phyloP scores from a whole-genome alignment of 2,888 invertebrate species.

The Lithophane ornitopus region DNA sequence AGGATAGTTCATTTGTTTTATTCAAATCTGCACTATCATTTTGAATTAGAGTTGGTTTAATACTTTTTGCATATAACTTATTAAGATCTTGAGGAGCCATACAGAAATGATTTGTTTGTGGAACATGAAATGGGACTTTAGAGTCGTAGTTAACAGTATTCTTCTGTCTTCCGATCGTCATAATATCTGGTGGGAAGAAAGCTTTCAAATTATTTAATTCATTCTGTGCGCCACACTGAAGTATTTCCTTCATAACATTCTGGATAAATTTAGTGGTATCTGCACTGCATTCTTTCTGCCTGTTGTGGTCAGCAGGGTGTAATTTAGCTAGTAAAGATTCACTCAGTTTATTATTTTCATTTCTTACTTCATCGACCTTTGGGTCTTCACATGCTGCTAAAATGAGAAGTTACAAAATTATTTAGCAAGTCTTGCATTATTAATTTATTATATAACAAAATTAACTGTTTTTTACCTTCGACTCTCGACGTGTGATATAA shows the following conservation, averaged over 20 bases:
- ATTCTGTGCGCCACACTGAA: constrained; percentile 65
- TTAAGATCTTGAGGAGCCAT: not conserved
- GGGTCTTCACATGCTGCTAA: constrained; percentile 19
- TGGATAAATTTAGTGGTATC: constrained; percentile 74
- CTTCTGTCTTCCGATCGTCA: constrained; percentile 7
- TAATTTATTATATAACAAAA: not conserved
- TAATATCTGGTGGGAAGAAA: constrained; percentile 19
- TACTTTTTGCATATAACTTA: not conserved
- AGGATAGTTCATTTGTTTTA: constrained; percentile 63
- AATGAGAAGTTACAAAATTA: constrained; percentile 12
- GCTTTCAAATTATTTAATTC: constrained; percentile 50
- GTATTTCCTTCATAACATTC: constrained; percentile 78
- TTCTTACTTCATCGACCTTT: not conserved
- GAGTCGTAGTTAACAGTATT: not conserved
- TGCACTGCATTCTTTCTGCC: constrained; percentile 52
- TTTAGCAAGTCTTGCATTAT: not conserved
- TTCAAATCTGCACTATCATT: constrained; percentile 1
- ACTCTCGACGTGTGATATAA: constrained; percentile 72
- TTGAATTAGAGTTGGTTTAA: not conserved
- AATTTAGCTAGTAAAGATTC: constrained; percentile 24
- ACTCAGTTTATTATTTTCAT: constrained; percentile 20
- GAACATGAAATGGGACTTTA: constrained; percentile 3
- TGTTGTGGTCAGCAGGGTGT: constrained; percentile 2
- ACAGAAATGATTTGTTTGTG: constrained; percentile 20
- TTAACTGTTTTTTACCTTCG: constrained; percentile 56